A percentile compares a stretch with the other conserved stretches of the same genome.
Evolutionary conservation across 2,888 invertebrate genomes (phyloP).

Genomic region (Prostheceraeus crozeri): DNA sequence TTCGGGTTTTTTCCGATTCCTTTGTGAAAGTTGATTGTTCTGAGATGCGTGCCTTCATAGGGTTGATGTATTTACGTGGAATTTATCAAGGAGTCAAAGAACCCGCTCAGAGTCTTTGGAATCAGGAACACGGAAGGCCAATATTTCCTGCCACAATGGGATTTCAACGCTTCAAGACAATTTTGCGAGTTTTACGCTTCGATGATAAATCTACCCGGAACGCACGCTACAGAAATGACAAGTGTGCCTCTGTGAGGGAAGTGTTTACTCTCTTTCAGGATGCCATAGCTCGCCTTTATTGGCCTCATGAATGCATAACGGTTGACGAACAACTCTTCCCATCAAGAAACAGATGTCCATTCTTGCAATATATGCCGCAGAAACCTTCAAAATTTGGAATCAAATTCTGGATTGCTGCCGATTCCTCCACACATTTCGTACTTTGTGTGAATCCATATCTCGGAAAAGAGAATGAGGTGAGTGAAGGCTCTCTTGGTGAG

Average conservation of each 20-base stretch:
- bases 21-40: conserved; percentile 11
- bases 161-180: conserved; percentile 28
- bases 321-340: conserved; percentile 22
- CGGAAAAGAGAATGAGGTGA: no score
- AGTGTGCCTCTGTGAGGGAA: conserved; percentile 15
- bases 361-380: conserved; percentile 25
- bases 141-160: conserved; percentile 19
- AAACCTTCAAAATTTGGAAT: conserved; percentile 30
- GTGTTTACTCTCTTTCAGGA: conserved; percentile 18
- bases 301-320: conserved; percentile 22
- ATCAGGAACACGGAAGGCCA: conserved; percentile 22
- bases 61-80: conserved; percentile 20
- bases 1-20: background rate
- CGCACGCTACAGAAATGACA: conserved; percentile 22
- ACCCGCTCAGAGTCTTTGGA: background rate
- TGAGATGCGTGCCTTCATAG: conserved; percentile 26
- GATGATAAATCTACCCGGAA: conserved; percentile 21
- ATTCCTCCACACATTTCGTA: conserved; percentile 21
- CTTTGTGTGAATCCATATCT: conserved; percentile 21
- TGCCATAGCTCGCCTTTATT: conserved; percentile 23
- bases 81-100: conserved; percentile 27
- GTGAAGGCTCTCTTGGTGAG: no score
- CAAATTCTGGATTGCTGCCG: no score
- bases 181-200: conserved; percentile 26
- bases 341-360: conserved; percentile 27